phyloP scores from a whole-genome alignment of 2,113 vertebrate species.

The Phylloscopus trochiloides region DNA sequence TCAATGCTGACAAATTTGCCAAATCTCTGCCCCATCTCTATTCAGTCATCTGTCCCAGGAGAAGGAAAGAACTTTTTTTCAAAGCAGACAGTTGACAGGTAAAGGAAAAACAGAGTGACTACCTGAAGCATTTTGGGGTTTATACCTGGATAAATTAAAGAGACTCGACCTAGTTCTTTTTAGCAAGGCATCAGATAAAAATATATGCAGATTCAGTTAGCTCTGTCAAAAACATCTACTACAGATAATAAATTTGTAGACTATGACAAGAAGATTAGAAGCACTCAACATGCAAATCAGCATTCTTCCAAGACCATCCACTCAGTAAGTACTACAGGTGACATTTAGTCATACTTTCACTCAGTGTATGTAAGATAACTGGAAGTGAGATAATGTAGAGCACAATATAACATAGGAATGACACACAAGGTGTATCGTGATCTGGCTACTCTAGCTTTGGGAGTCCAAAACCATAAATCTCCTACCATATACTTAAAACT shows the following conservation, averaged over 20 bases:
- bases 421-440: neutral
- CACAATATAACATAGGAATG: neutral
- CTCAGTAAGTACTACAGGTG: neutral
- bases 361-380: neutral
- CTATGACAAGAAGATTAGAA: slow-evolving; percentile 49
- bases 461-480: neutral
- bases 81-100: slow-evolving; percentile 24
- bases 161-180: neutral
- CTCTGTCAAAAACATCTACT: slow-evolving; percentile 38
- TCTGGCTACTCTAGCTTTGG: neutral
- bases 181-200: slow-evolving; percentile 7
- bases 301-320: neutral
- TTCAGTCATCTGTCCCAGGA: slow-evolving; percentile 48
- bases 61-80: slow-evolving; percentile 15
- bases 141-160: slow-evolving; percentile 36
- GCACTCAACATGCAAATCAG: slow-evolving; percentile 28
- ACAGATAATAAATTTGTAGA: slow-evolving; percentile 12
- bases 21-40: slow-evolving; percentile 38
- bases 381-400: rapidly evolving
- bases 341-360: neutral
- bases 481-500: neutral
- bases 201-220: slow-evolving; percentile 32
- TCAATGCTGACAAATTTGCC: slow-evolving; percentile 51
- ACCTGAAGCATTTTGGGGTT: slow-evolving; percentile 3
- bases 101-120: slow-evolving; percentile 38